These are phyloP conservation scores for Pseudochirops corinnae DNA, from an alignment of 2,797 vertebrate genomes.

Conservation along the genomic window DNA sequence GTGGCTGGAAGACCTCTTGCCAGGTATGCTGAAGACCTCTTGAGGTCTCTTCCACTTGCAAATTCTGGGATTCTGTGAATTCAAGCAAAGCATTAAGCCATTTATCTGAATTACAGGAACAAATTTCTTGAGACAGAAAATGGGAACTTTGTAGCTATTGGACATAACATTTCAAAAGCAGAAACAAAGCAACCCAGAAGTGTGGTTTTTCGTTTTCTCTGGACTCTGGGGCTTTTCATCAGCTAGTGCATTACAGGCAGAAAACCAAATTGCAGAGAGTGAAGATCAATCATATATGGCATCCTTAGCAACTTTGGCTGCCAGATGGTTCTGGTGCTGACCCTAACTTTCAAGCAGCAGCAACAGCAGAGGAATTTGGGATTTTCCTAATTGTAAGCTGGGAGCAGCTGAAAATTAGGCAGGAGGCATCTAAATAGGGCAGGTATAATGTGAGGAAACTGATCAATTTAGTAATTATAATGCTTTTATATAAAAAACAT, in stretches of 20 bases:
- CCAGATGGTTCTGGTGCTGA: slow-evolving; percentile 82
- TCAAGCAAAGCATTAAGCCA: background rate
- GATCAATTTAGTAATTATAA: background rate
- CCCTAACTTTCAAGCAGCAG: slow-evolving; percentile 73
- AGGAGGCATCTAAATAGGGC: slow-evolving; percentile 77
- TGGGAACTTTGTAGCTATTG: background rate
- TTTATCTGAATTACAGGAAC: background rate
- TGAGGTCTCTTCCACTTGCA: background rate
- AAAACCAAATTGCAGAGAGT: slow-evolving; percentile 78
- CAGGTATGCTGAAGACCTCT: background rate
- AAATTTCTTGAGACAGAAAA: background rate
- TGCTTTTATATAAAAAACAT: background rate
- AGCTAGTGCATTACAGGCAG: slow-evolving; percentile 68
- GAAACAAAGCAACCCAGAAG: background rate
- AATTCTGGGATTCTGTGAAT: background rate
- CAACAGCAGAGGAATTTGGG: slow-evolving; percentile 69
- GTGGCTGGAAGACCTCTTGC: background rate
- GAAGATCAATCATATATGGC: slow-evolving; percentile 78
- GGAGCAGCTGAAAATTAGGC: slow-evolving; percentile 77
- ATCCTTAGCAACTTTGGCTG: slow-evolving; percentile 78
- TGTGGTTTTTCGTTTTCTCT: slow-evolving; percentile 45
- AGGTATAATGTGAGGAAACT: background rate
- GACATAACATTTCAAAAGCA: background rate
- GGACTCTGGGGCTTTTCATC: slow-evolving; percentile 68
- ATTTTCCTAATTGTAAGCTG: slow-evolving; percentile 57